Base-by-base conservation (phyloP, 2,888 invertebrate genomes). In the Apotomis betuletana region DNA sequence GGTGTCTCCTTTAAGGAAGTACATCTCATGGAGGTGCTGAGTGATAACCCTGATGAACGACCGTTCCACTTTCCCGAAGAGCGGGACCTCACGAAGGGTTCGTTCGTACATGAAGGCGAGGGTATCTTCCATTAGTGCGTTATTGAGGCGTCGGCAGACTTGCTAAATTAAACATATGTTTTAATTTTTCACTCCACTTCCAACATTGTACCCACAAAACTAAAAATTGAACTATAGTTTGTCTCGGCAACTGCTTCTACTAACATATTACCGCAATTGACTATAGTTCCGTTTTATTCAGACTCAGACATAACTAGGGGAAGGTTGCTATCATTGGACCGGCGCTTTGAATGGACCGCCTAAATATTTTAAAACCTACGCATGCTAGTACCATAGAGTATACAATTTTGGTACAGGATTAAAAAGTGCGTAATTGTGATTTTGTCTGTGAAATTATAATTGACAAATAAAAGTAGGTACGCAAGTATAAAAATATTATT, bases 31-130 rank as follows among this genome's bases (percentile, higher is more conserved):
- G 3, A 94, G 84, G 75, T 94, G 92, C 76, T 92, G 94, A 0
- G 94, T 93, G 78, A 94, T 86, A 74, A 94, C 91, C 77, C 94
- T 88, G 82, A 94, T 93, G 81, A 94, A 94, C 6, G 94, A 92
- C 10, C 90, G 84, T 76, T 94, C 94, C 62, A 94, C 91, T 75
- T 91, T 91, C 13, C 92, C 91, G 75, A 94, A 94, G 15, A 94
- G 81, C 0, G 94, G 94, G n/a, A 94, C 94, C 77, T 94, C 92
- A 9, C 92, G 84, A 0, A 94, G 81, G 0, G 94, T 93, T 13
- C 84, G 85, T 79, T 94, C 94, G 74, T 94, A 94, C 88, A 94
- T 90, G 74, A 91, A 91, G 4, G 92, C 91, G 55, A 94, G 83
- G 0, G 92, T 92, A 75, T 94, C 94, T 84, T 94, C 94, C 89